Evolutionary conservation across 2,888 invertebrate species (phyloP).

Genomic region (Rugalucina vietnamica): DNA sequence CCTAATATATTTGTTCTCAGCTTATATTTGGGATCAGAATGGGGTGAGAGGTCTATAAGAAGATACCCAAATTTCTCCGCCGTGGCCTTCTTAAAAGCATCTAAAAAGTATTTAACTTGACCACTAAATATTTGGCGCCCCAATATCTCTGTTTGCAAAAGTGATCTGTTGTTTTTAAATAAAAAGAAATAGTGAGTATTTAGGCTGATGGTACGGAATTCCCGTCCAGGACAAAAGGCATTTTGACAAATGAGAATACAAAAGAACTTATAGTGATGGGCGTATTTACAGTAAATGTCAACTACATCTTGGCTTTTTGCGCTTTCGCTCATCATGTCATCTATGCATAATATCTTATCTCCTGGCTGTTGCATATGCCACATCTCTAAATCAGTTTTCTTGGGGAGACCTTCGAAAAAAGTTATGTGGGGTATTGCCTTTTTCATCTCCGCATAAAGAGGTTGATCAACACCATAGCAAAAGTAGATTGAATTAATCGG

Average conservation of each 20-base stretch:
- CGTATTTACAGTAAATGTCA: slow-evolving; percentile 49
- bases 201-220: slow-evolving; percentile 55
- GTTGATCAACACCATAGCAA: slow-evolving; percentile 59
- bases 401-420: slow-evolving; percentile 52
- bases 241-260: slow-evolving; percentile 60
- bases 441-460: slow-evolving; percentile 55
- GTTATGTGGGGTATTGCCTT: slow-evolving; percentile 37
- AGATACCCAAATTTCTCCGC: slow-evolving; percentile 49
- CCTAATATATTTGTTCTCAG: slow-evolving; percentile 53
- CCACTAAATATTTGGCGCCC: slow-evolving; percentile 57
- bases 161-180: slow-evolving; percentile 52
- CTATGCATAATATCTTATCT: slow-evolving; percentile 47
- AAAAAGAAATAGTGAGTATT: slow-evolving; percentile 61
- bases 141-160: slow-evolving; percentile 50
- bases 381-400: slow-evolving; percentile 33
- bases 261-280: slow-evolving; percentile 55
- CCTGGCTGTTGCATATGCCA: slow-evolving; percentile 42
- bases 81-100: slow-evolving; percentile 53
- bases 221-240: slow-evolving; percentile 43
- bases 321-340: slow-evolving; percentile 49
- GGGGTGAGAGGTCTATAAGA: slow-evolving; percentile 51
- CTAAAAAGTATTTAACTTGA: slow-evolving; percentile 45
- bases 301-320: slow-evolving; percentile 46
- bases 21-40: slow-evolving; percentile 56
- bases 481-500: slow-evolving; percentile 48